Base-by-base conservation (phyloP, 2,888 invertebrate species). In the Alloplasta piceator region DNA sequence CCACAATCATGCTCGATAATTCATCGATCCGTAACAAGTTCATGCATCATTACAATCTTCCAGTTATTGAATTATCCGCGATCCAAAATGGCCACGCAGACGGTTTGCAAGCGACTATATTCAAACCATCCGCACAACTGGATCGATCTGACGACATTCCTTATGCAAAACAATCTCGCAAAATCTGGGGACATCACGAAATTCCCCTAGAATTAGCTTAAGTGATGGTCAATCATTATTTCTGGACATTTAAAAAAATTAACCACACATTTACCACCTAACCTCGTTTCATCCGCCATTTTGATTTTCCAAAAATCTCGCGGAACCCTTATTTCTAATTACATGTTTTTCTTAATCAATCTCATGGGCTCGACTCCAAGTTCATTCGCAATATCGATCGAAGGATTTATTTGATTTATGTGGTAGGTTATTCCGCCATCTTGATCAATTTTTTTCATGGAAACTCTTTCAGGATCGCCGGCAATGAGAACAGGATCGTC, bases 381-480 rank as follows among this genome's bases (percentile, higher is more conserved):
- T 73, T 92, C 92, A 66, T 94, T 89, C 0, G 96, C 95, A 6
- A 96, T 91, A 0, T 93, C 92, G 39, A 93, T 92, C 83, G 96
- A 95, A 55, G 95, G 94, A 14, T 94, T 94, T 0, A 98, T 93
- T 92, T 97, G 97, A 89, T 97, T 96, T 79, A 94, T 92, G 80
- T 97, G 95, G 89, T 98, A 98, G 0, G 93, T 92, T 43, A 98
- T 95, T 0, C 97, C 97, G 6, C 98, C 98, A 6, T 93, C 93
- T 14, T 90, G 87, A 68, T 97, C 95, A 0, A 96, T 96, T 66
- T 94, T 93, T 41, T 93, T 92, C 93, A 96, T 96, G 77, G 96
- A 95, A 0, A 91, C 89, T 71, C 94, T 94, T 90, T 98, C 98
- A 58, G 96, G 97, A 91, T 98, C 98, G 0, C 98, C 98, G 14